A percentile compares a stretch with the other conserved stretches of the same genome.
These are phyloP conservation scores for Amblyornis subalaris DNA, from an alignment of 2,113 vertebrate genomes.

Conservation along the genomic window DNA sequence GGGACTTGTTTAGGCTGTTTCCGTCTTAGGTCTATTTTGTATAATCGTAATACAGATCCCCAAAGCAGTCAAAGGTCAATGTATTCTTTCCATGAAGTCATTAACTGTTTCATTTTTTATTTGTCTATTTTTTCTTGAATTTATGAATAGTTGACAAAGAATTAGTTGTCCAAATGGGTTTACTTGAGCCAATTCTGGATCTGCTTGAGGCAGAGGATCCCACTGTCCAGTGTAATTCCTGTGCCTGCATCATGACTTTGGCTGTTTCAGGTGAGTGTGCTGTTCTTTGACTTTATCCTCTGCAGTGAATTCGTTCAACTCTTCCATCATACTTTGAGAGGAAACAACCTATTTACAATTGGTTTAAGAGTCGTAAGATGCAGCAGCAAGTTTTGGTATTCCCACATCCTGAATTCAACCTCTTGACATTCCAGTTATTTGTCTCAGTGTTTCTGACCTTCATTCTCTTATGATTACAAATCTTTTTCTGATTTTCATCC, in stretches of 20 bases:
- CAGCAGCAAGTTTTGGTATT: background rate
- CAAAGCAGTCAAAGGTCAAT: background rate
- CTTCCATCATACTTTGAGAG: background rate
- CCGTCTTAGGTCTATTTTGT: background rate
- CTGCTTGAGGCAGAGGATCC: constrained; percentile 76
- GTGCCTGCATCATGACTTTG: constrained; percentile 75
- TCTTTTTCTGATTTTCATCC: background rate
- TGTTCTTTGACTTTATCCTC: background rate
- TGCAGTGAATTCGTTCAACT: background rate
- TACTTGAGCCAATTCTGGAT: constrained; percentile 79
- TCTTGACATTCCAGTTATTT: background rate
- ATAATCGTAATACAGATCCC: background rate
- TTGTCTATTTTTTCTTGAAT: background rate
- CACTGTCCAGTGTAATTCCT: constrained; percentile 76
- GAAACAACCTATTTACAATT: background rate
- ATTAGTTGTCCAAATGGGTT: constrained; percentile 75
- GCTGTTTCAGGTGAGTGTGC: constrained; percentile 72
- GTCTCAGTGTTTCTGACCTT: background rate
- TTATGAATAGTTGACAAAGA: constrained; percentile 64
- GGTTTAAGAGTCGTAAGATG: background rate
- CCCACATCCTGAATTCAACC: background rate
- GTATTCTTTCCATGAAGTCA: background rate
- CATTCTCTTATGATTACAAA: background rate
- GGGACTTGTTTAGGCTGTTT: background rate
- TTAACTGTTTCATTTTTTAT: background rate